phyloP scores from a whole-genome alignment of 2,888 invertebrate species.

The Scelioninae gen. 1 region DNA sequence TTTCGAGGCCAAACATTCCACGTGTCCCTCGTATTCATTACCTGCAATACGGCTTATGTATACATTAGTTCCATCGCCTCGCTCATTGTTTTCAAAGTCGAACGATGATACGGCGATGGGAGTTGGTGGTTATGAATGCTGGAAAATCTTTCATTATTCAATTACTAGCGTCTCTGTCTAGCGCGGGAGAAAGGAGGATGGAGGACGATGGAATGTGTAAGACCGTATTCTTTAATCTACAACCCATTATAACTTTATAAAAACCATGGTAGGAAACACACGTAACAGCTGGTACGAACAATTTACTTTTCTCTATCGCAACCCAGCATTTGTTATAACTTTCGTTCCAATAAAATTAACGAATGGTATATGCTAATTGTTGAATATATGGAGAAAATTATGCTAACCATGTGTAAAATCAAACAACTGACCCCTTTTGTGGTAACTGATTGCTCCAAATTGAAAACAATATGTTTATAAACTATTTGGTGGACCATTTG shows the following conservation, averaged over 20 bases:
- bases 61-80: conserved; percentile 43
- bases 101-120: conserved; percentile 34
- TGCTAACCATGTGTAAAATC: too few species aligned
- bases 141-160: conserved; percentile 42
- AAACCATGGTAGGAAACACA: conserved; percentile 12
- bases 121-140: conserved; percentile 10
- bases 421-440: too few species aligned
- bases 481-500: too few species aligned
- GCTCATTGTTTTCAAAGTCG: conserved; percentile 54
- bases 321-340: too few species aligned
- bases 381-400: too few species aligned
- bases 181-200: conserved; percentile 1
- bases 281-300: conserved; percentile 19
- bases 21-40: conserved; percentile 44
- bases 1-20: conserved; percentile 57
- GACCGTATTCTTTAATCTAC: conserved; percentile 10
- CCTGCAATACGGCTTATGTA: conserved; percentile 11
- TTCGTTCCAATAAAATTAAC: too few species aligned
- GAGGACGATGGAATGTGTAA: conserved; percentile 3
- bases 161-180: conserved; percentile 17
- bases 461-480: too few species aligned
- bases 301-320: conserved; percentile 3
- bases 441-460: too few species aligned
- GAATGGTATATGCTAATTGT: too few species aligned
- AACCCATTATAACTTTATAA: conserved; percentile 13